Conservation (phyloP, 2,113 vertebrate species). For the Amphilophus citrinellus region DNA sequence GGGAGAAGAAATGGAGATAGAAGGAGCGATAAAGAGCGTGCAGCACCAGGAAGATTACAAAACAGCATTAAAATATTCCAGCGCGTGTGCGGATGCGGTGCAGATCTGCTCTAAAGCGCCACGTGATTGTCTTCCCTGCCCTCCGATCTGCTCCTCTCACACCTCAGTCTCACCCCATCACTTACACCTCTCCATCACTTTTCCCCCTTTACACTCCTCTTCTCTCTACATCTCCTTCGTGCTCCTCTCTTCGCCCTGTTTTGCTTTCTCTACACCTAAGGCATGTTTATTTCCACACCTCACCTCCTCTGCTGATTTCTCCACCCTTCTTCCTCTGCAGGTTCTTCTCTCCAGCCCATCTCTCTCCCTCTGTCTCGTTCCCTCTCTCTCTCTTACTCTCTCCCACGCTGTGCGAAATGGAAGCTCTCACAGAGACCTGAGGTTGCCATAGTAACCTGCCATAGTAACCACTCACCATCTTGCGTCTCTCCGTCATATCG, state of each 20-base stretch:
- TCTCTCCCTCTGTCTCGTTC: conserved; percentile 49
- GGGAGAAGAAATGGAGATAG: neutral
- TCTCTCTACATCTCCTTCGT: neutral
- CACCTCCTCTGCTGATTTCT: conserved; percentile 63
- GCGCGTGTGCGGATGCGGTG: neutral
- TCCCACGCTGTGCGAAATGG: conserved; percentile 80
- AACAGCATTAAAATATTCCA: conserved; percentile 24
- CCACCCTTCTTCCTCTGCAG: conserved; percentile 60
- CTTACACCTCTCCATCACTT: conserved; percentile 49
- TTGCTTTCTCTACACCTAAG: conserved; percentile 26
- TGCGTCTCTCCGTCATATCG: conserved; percentile 66
- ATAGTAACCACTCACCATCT: conserved; percentile 82
- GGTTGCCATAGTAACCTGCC: conserved; percentile 83
- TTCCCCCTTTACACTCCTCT: conserved; percentile 11
- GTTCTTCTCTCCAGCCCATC: conserved; percentile 59
- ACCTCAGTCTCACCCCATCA: conserved; percentile 58
- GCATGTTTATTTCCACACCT: conserved; percentile 62
- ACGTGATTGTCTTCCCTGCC: conserved; percentile 39
- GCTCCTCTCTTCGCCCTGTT: neutral
- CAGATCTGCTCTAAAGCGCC: conserved; percentile 35
- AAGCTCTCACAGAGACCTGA: conserved; percentile 77
- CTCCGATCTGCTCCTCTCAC: conserved; percentile 45
- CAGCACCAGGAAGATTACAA: conserved; percentile 18
- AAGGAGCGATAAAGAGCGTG: conserved; percentile 28
- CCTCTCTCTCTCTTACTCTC: conserved; percentile 60